These are phyloP conservation scores for Cephus pygmeus DNA, from an alignment of 2,888 invertebrate species.

Conservation along the genomic window DNA sequence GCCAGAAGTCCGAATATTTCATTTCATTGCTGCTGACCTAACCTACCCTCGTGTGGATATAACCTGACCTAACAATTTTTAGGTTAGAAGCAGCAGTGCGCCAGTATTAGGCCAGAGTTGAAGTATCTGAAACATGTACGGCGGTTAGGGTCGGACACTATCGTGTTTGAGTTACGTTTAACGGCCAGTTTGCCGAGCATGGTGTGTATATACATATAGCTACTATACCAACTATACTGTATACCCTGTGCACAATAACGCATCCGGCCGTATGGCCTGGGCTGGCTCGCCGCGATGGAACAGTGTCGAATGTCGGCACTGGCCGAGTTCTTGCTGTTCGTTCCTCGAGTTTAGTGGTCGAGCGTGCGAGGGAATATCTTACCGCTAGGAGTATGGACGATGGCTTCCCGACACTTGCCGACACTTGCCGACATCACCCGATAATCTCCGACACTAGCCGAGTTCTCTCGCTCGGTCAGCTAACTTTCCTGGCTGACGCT, in stretches of 20 bases:
- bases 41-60: background rate
- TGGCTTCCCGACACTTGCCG: background rate
- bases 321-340: conserved; percentile 4
- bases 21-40: background rate
- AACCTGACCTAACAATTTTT: background rate
- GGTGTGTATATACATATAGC: background rate
- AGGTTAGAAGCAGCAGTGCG: background rate
- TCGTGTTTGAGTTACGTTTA: background rate
- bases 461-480: conserved; percentile 40
- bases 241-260: background rate
- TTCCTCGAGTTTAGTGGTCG: conserved; percentile 50
- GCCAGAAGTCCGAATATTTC: background rate
- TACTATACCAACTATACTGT: background rate
- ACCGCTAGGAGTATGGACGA: background rate
- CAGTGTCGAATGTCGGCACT: conserved; percentile 38
- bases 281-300: background rate
- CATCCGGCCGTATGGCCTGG: background rate
- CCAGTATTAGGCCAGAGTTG: background rate
- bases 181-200: background rate
- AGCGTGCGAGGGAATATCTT: background rate
- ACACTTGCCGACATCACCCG: conserved; percentile 29
- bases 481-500: conserved; percentile 48
- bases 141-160: background rate
- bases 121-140: background rate
- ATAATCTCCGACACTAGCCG: background rate